Conservation (phyloP, 2,797 vertebrate genomes). For the Anguilla marmorata region DNA sequence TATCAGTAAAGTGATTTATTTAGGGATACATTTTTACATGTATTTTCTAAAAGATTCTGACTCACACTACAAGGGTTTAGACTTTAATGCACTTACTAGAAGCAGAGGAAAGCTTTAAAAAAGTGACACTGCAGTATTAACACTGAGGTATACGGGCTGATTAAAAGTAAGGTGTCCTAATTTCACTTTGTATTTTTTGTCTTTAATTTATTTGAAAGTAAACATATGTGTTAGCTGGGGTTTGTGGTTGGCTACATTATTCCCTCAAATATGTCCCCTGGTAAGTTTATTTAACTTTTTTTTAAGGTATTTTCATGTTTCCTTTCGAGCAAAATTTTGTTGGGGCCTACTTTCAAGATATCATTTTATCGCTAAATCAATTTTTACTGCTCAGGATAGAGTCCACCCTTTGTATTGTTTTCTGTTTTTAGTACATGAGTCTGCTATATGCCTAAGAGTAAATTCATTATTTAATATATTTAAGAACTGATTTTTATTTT, state of each 20-base stretch:
- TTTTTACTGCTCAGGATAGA: slow-evolving; percentile 73
- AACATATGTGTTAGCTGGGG: slow-evolving; percentile 31
- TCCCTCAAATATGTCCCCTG: slow-evolving; percentile 35
- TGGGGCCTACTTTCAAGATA: slow-evolving; percentile 24
- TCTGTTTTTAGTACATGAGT: slow-evolving; percentile 22
- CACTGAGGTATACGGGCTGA: slow-evolving; percentile 48
- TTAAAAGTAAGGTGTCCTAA: slow-evolving; percentile 51
- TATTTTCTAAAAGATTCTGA: slow-evolving; percentile 67
- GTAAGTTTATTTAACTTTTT: slow-evolving; percentile 30
- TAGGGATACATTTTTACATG: slow-evolving; percentile 70
- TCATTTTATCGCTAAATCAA: slow-evolving; percentile 45
- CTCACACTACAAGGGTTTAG: slow-evolving; percentile 60
- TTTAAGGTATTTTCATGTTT: slow-evolving; percentile 47
- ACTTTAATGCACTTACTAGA: slow-evolving; percentile 52
- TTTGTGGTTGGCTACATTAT: slow-evolving; percentile 49
- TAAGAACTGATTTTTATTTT: slow-evolving; percentile 16
- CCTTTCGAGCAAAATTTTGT: slow-evolving; percentile 9
- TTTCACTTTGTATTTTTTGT: slow-evolving; percentile 30
- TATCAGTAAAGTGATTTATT: slow-evolving; percentile 67
- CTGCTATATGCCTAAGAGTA: slow-evolving; percentile 26
- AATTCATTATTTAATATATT: slow-evolving; percentile 22
- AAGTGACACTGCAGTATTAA: slow-evolving; percentile 49
- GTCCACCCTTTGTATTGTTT: slow-evolving; percentile 29
- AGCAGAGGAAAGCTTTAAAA: slow-evolving; percentile 43
- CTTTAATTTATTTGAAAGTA: slow-evolving; percentile 45